A percentile compares a stretch with the other conserved stretches of the same genome.
Evolutionary conservation across 2,113 vertebrate genomes (phyloP).

Genomic region (Gobius niger): DNA sequence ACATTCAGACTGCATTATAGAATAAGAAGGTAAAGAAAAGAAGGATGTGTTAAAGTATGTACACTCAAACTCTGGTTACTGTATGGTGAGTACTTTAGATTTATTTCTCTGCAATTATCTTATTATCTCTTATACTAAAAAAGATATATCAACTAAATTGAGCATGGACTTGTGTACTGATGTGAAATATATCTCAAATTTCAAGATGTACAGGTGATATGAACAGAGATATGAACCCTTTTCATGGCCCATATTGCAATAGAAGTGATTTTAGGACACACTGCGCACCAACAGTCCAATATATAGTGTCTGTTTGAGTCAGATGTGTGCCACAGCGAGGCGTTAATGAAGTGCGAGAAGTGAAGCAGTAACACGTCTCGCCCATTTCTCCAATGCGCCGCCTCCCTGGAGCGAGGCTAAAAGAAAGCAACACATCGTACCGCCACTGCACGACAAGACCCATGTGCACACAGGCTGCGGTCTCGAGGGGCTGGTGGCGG

Average conservation of each 20-base stretch:
- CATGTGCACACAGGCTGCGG: constrained; percentile 22
- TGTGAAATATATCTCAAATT: too few species aligned
- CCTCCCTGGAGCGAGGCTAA: constrained; percentile 46
- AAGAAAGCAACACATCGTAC: constrained; percentile 23
- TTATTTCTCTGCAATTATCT: too few species aligned
- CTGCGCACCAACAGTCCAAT: background rate
- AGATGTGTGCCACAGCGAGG: constrained; percentile 15
- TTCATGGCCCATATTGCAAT: background rate
- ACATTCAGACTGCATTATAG: too few species aligned
- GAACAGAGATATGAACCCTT: too few species aligned
- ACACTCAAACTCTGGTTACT: too few species aligned
- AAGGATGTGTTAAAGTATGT: too few species aligned
- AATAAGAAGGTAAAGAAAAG: too few species aligned
- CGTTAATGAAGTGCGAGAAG: constrained; percentile 63
- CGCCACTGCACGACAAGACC: background rate
- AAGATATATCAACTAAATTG: too few species aligned
- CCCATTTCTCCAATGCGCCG: constrained; percentile 53
- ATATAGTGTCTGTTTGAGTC: background rate
- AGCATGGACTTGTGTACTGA: too few species aligned
- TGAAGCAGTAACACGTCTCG: constrained; percentile 51
- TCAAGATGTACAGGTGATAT: too few species aligned
- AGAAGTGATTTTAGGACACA: background rate
- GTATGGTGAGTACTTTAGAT: too few species aligned
- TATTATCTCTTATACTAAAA: too few species aligned
- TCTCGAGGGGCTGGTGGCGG: constrained; percentile 79